Percentiles rank a stretch among this genome's conserved stretches.
phyloP scores from a whole-genome alignment of 2,888 invertebrate species.

The Tiliacea aurago region DNA sequence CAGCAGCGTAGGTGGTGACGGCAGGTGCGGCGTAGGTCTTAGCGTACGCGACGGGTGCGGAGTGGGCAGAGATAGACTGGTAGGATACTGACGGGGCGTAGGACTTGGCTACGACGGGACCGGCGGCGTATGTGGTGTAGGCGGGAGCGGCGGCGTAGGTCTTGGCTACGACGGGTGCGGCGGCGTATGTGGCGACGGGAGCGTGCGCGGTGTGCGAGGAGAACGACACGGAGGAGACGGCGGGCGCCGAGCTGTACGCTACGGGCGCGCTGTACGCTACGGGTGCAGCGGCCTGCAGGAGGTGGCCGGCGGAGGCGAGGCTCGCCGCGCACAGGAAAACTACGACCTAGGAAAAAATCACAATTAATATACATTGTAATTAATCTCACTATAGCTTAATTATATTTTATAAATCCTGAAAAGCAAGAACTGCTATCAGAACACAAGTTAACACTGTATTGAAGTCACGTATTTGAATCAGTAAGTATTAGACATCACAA shows the following conservation, averaged over 20 bases:
- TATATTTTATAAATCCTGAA: neutral
- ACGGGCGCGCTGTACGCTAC: conserved; percentile 82
- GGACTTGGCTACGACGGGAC: conserved; percentile 65
- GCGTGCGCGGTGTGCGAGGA: conserved; percentile 65
- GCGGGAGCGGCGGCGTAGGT: conserved; percentile 79
- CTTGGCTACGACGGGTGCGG: conserved; percentile 77
- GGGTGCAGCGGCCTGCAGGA: conserved; percentile 81
- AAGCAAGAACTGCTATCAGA: neutral
- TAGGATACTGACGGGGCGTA: conserved; percentile 73
- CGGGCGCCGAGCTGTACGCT: conserved; percentile 80
- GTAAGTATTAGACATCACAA: neutral
- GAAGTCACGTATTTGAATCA: neutral
- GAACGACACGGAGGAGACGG: conserved; percentile 71
- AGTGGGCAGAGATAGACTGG: conserved; percentile 70
- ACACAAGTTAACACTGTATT: conserved; percentile 25
- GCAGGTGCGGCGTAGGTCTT: conserved; percentile 75
- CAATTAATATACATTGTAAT: neutral
- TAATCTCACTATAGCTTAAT: neutral
- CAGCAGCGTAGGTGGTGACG: conserved; percentile 68
- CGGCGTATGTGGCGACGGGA: conserved; percentile 66
- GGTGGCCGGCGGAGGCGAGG: conserved; percentile 91
- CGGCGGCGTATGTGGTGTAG: conserved; percentile 75
- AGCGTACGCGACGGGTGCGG: conserved; percentile 50
- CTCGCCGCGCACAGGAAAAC: conserved; percentile 91
- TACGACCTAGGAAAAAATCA: conserved; percentile 81